A percentile compares a stretch with the other conserved stretches of the same genome.
Conservation (phyloP, 2,797 vertebrate species). For the Hyperoplus lanceolatus region DNA sequence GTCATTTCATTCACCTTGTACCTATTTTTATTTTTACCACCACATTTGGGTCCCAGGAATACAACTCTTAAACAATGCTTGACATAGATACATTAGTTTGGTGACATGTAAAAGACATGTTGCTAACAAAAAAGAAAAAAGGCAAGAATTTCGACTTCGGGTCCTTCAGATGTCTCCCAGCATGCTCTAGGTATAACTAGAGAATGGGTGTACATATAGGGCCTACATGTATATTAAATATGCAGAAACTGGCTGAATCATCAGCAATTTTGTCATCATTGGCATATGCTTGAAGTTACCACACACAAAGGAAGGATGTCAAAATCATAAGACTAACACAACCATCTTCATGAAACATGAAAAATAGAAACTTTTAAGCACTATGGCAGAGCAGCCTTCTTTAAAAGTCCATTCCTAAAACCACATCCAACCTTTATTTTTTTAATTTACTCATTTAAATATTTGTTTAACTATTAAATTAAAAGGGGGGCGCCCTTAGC, state of each 20-base stretch:
- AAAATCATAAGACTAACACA: not conserved
- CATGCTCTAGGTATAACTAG: too few species aligned
- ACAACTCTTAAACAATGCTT: not conserved
- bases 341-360: too few species aligned
- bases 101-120: not conserved
- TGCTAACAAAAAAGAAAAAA: too few species aligned
- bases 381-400: not conserved
- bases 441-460: not conserved
- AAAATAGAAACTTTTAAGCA: not conserved
- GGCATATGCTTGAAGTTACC: not conserved
- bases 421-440: not conserved
- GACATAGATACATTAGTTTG: not conserved
- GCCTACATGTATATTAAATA: too few species aligned
- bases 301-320: not conserved
- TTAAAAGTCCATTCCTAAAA: not conserved
- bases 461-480: not conserved
- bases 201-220: too few species aligned
- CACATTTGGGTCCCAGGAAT: not conserved
- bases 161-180: too few species aligned
- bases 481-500: too few species aligned
- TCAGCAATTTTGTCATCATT: too few species aligned
- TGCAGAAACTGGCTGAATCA: too few species aligned
- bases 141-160: too few species aligned
- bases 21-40: not conserved
- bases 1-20: not conserved